Conservation (phyloP, 2,888 invertebrate species). For the Nemotelus nigrinus region DNA sequence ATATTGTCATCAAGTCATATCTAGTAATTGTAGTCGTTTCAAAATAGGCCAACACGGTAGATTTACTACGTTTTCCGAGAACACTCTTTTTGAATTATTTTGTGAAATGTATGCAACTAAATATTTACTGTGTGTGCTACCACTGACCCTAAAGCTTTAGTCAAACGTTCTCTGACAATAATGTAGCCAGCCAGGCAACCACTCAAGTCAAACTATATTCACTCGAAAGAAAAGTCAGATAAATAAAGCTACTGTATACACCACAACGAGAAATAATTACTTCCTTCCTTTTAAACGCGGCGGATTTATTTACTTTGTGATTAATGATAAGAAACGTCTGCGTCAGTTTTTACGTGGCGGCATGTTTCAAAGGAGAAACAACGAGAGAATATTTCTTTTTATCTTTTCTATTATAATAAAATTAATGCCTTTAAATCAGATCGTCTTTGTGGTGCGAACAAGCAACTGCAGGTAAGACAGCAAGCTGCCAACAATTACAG, state of each 20-base stretch:
- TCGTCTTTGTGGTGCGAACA: background rate
- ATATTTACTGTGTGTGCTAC: no score
- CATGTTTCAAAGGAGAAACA: background rate
- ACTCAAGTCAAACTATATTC: background rate
- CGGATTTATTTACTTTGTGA: background rate
- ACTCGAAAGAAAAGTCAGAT: background rate
- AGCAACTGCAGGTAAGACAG: no score
- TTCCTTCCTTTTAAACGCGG: constrained; percentile 8
- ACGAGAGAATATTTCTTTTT: background rate
- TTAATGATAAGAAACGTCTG: background rate
- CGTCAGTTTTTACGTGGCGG: background rate
- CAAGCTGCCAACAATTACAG: no score
- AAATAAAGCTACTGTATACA: background rate
- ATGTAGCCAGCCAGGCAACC: no score
- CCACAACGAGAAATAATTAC: background rate
- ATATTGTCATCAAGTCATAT: no score
- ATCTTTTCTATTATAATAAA: background rate
- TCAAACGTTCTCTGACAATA: no score
- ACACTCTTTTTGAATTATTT: no score
- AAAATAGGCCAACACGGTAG: no score
- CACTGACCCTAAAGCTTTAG: no score
- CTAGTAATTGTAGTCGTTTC: no score
- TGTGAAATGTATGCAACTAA: no score
- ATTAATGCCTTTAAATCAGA: background rate
- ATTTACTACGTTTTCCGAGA: no score